Base-by-base conservation (phyloP, 2,888 invertebrate genomes). In the Philopedon plagiatum region DNA sequence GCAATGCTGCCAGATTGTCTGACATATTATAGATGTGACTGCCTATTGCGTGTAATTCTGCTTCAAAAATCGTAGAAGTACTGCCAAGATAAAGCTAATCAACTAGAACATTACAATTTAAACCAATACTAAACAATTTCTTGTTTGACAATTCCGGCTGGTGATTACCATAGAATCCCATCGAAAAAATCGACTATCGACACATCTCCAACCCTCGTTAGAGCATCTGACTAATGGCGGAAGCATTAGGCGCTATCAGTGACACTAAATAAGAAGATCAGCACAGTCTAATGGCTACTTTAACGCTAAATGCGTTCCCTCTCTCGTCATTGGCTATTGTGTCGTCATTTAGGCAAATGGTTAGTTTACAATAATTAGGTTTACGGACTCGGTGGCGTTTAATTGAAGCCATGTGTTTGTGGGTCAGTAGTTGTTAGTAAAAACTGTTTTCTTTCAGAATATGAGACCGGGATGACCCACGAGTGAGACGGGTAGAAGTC, bases 211-310 rank as follows among this genome's bases (percentile, higher is more conserved):
- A 83, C 84, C 84, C 84, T 85, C 84, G 84, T 85, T 85, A 85
- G 82, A 67, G 82, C 85, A 85, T 84, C 84, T 85, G 85, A 85
- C 85, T 85, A 85, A 85, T 84, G 84, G 84, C 85, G 84, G 85
- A 85, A 86, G 83, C 85, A 84, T 84, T 84, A 75, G 65, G 64
- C 84, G 80, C 80, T 80, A 83, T 82, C 84, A 83, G 83, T 81
- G 82, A 81, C 78, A 81, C 83, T 83, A 84, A 85, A 83, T 84
- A 84, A 84, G 84, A 81, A 82, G 84, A 84, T 84, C 83, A 81
- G 81, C 80, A 79, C 77, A 80, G 79, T 77, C 81, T 83, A 84
- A 84, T 83, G 78, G 83, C 78, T 81, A 81, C 81, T 84, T 83
- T 84, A 83, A 83, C 83, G 82, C 51, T 67, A 58, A 41, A 32